Evolutionary conservation across 1,140 invertebrate genomes (phyloP), one percentile per base, ranked within the genome.

Genomic region (Aleiodes sp.): DNA sequence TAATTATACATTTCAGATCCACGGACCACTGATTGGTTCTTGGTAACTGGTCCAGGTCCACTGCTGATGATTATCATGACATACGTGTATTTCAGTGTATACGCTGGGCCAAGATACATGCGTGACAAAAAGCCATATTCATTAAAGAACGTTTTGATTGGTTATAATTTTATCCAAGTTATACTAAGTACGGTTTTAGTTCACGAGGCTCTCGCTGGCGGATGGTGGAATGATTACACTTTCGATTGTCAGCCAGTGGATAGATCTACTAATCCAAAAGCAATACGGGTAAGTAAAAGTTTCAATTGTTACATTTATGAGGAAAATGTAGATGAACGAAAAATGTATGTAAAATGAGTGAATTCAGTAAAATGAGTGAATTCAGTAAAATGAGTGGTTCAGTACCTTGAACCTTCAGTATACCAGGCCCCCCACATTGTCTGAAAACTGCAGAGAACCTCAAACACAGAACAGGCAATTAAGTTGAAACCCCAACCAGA

Each of bases 221-320:
- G 92, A 63, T 93, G 91, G 91, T 87, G 88, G 56, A 86, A 87
- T 16, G 89, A 91, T 65, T 97, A 96, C 81, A 93, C 87, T 83
- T 95, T 91, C 78, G 87, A 82, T 3, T 97, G 95, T 82, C 92
- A 97, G 86, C 93, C 94, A 2, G 93, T 96, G 4, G 92, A 93
- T 81, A 96, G 94, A 79, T 91, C 92, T 0, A 86, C 89, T 39
- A 89, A 89, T 81, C 91, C 92, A 4, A 89, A 90, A 80, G 91
- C 93, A 61, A 81, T 92, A 73, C 88, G 93, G 84, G 94, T 96
- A 89, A 88, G 89, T 86, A 72, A 21, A 57, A 26, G 33, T 52
- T 61, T 66, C n/a, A 68, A 41, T 43, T 46, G 7, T 43, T 28
- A 1, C 29, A 41, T 31, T 28, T 6, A 10, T 56, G 10, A 10